phyloP scores from a whole-genome alignment of 2,797 vertebrate species.

The Anableps anableps region DNA sequence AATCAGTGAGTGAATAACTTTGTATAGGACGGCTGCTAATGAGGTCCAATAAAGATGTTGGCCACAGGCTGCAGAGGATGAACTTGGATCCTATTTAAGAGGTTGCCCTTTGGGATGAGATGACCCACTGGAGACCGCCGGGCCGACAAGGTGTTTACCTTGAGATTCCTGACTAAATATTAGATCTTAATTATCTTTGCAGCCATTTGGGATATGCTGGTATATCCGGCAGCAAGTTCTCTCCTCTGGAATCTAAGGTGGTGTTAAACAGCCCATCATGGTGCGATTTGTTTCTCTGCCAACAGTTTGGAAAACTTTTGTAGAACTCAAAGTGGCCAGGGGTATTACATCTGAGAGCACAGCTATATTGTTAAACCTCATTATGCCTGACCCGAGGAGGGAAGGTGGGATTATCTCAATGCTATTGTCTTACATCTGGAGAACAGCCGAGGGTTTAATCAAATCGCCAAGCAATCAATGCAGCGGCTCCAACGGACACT shows the following conservation, averaged over 20 bases:
- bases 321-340: constrained; percentile 53
- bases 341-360: constrained; percentile 53
- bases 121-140: constrained; percentile 49
- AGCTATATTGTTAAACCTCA: constrained; percentile 62
- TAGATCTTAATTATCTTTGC: constrained; percentile 55
- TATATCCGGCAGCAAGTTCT: constrained; percentile 25
- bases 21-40: constrained; percentile 77
- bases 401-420: constrained; percentile 76
- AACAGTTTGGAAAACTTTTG: constrained; percentile 18
- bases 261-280: neutral
- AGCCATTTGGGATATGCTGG: constrained; percentile 34
- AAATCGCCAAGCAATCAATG: constrained; percentile 79
- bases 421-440: constrained; percentile 81
- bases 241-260: constrained; percentile 18
- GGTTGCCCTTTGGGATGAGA: constrained; percentile 59
- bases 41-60: constrained; percentile 72
- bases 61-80: constrained; percentile 62
- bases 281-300: neutral
- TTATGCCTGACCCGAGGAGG: constrained; percentile 72
- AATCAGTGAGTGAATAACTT: constrained; percentile 72
- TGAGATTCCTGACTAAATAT: constrained; percentile 57
- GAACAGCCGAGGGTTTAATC: constrained; percentile 78
- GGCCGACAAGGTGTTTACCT: constrained; percentile 61
- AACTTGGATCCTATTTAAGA: constrained; percentile 69
- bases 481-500: constrained; percentile 64